Evolutionary conservation across 2,113 vertebrate genomes (phyloP), one percentile per base, ranked within the genome.

Genomic region (Pontoporia blainvillei): DNA sequence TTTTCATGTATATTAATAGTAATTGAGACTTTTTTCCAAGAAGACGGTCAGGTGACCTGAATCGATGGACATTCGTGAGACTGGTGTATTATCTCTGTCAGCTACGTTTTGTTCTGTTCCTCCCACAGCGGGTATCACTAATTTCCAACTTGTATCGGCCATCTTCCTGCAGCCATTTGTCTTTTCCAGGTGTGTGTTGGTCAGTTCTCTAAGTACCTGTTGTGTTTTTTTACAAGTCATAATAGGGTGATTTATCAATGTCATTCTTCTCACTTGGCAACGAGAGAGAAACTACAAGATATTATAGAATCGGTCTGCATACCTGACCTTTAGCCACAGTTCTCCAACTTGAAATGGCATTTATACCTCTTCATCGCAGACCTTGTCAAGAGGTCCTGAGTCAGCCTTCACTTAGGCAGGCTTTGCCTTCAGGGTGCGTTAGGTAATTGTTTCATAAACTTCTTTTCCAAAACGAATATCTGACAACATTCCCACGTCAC

Each of bases 181-280:
- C 95, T 93, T 76, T 83, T 91, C 88, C 1, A 5, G 61, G 93
- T 97, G 92, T 97, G 97, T 96, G 7, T 18, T 88, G 90, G 29
- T 64, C 64, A 44, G 89, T 96, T 91, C 95, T 84, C 71, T 97
- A 97, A 95, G 97, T 95, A 96, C 75, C 85, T 96, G 92, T 85
- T 97, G 97, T 97, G 97, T 98, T 69, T 96, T 96, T 93, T 97
- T 86, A 52, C 93, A 29, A 27, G 0, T 89, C 97, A 52, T 98
- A 98, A 97, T 95, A 91, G 95, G 92, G 94, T 97, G 36, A 97
- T 95, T 97, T 96, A 88, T 96, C 94, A 90, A 94, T 98, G 97
- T 98, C 96, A 76, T 34, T 95, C 75, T 41, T 79, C 94, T 90
- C 85, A 23, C 91, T 96, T 27, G 27, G 73, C 52, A 86, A 66